A percentile compares a stretch with the other conserved stretches of the same genome.
phyloP scores from a whole-genome alignment of 2,888 invertebrate genomes.

The Thyatira batis region DNA sequence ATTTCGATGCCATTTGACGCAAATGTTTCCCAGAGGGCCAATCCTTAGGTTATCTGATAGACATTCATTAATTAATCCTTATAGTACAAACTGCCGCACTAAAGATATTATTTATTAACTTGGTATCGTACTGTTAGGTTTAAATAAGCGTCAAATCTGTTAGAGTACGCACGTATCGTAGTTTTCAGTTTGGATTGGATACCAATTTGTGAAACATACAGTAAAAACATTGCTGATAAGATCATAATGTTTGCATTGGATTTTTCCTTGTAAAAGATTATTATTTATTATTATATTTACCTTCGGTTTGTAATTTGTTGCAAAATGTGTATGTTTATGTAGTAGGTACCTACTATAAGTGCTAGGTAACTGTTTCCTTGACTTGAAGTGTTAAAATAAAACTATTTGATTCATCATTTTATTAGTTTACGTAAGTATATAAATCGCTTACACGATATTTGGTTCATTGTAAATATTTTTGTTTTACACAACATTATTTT shows the following conservation, averaged over 20 bases:
- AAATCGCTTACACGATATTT: neutral
- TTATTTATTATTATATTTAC: no score
- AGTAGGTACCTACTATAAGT: neutral
- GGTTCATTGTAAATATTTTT: neutral
- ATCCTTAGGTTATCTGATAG: constrained; percentile 60
- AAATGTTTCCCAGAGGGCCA: constrained; percentile 51
- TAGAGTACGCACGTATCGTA: constrained; percentile 33
- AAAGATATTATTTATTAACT: constrained; percentile 21
- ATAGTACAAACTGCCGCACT: constrained; percentile 7
- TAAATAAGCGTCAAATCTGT: constrained; percentile 34
- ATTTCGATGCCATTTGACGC: constrained; percentile 63
- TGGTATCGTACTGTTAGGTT: constrained; percentile 38
- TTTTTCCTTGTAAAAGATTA: neutral
- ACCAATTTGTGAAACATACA: neutral
- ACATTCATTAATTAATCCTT: constrained; percentile 58
- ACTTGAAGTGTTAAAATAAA: neutral
- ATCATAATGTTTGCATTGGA: neutral
- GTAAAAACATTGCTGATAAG: neutral
- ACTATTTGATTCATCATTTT: neutral
- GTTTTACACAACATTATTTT: neutral
- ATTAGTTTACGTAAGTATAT: neutral
- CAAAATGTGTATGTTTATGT: neutral
- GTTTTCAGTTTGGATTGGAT: neutral
- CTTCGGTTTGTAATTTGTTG: neutral
- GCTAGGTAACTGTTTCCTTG: neutral